Evolutionary conservation across 2,888 invertebrate species (phyloP), one percentile per base, ranked within the genome.

Genomic region (Chymomyza fuscimana): DNA sequence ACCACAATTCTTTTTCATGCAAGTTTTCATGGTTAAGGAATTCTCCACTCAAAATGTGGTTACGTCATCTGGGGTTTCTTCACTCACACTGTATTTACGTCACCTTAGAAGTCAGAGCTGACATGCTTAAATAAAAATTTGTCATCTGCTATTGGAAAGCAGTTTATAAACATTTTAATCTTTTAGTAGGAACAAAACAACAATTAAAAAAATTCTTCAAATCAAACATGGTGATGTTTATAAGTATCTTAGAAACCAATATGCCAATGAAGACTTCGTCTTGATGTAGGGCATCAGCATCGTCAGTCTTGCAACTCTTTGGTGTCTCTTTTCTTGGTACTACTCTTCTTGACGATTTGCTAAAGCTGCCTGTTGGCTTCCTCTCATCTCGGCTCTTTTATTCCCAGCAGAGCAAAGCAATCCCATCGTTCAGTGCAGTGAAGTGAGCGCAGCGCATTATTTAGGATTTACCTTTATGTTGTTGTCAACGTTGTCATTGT

Each of bases 381-480:
- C 46, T 50, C 50, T 15, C 32, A 51, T 52, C 10, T 12, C 40
- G 40, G 40, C 40, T 10, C 40, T 46, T 46, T 54, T 54, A 54
- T 54, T 54, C 54, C 54, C 54, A 54, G 54, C 12, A n/a, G 54
- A 16, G 22, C 54, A 54, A 6, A 9, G 54, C 22, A 54, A 54
- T 54, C 54, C 19, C 54, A 54, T 67, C 61, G 73, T 66, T 80
- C 66, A 69, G 76, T 76, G 80, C 70, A 82, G 74, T 78, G 79
- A 82, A 85, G 85, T 82, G 85, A 80, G 79, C 78, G 62, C 67
- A 74, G 86, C 83, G 87, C 88, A 88, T 88, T 88, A 88, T 88
- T 88, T 86, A 86, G 87, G 87, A 88, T 88, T 88, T 88, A 86
- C 82, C 87, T 88, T 88, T 86, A 87, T 86, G 82, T 87, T 88